A percentile compares a stretch with the other conserved stretches of the same genome.
Conservation (phyloP, 2,888 invertebrate genomes). For the Iphiclides podalirius region DNA sequence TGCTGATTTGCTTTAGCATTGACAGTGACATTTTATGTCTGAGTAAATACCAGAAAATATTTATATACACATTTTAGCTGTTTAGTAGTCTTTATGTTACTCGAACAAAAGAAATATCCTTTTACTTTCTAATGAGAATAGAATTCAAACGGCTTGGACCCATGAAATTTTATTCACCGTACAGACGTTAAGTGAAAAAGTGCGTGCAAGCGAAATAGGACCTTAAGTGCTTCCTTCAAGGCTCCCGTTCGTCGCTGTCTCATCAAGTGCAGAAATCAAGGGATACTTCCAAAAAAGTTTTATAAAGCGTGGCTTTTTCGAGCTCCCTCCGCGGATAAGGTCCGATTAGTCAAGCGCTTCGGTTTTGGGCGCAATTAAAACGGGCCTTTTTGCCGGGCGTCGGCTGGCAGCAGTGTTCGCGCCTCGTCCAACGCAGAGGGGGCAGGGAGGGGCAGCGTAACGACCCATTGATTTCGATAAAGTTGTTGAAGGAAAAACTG, state of each 20-base stretch:
- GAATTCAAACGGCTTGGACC: constrained; percentile 6
- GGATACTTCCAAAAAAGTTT: background rate
- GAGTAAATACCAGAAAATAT: too few species aligned
- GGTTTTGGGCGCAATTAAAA: constrained; percentile 24
- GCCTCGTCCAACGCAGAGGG: constrained; percentile 29
- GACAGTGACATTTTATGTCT: too few species aligned
- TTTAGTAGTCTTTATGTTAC: background rate
- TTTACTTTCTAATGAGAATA: constrained; percentile 1
- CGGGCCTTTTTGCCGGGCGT: constrained; percentile 20
- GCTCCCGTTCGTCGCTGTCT: background rate
- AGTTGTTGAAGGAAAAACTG: constrained; percentile 65
- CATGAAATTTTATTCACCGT: constrained; percentile 12
- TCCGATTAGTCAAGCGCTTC: constrained; percentile 5
- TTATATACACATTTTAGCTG: too few species aligned
- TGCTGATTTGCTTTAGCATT: too few species aligned
- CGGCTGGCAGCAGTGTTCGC: constrained; percentile 36
- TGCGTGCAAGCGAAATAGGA: background rate
- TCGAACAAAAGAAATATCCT: background rate
- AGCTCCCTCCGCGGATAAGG: background rate
- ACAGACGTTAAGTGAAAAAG: background rate
- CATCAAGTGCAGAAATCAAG: background rate
- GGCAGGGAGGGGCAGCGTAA: constrained; percentile 42
- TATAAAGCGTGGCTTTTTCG: background rate
- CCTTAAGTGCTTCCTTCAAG: background rate
- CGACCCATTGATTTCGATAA: constrained; percentile 71